Conservation (phyloP, 2,888 invertebrate genomes). For the Cantharis rustica region DNA sequence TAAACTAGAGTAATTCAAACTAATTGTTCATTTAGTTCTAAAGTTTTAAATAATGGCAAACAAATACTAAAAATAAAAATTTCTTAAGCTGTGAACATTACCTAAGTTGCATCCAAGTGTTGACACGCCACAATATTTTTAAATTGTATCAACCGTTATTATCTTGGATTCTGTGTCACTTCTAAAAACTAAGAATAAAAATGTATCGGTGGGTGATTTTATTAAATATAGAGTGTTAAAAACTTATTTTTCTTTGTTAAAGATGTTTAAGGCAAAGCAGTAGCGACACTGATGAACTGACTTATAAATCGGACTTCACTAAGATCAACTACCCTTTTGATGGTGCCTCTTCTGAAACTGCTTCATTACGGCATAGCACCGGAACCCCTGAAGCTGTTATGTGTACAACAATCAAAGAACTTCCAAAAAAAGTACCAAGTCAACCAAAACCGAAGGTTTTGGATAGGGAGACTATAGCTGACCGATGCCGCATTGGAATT, state of each 20-base stretch:
- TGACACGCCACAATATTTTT: background rate
- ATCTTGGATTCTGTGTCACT: too few species aligned
- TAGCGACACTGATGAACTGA: background rate
- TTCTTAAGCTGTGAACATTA: background rate
- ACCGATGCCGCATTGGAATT: background rate
- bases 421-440: background rate
- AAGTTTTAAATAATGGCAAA: background rate
- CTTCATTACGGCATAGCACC: background rate
- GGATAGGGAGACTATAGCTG: background rate
- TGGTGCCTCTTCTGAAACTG: background rate
- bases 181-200: background rate
- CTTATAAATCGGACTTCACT: background rate
- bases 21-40: background rate
- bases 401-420: background rate
- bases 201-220: background rate
- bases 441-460: background rate
- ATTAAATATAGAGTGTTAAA: conserved; percentile 52
- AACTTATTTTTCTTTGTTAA: background rate
- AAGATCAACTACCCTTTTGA: background rate
- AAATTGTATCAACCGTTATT: background rate
- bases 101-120: background rate
- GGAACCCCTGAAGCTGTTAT: background rate
- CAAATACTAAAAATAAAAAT: background rate
- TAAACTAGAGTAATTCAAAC: too few species aligned
- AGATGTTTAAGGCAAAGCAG: background rate